Evolutionary conservation across 2,888 invertebrate genomes (phyloP).

Genomic region (Drosophila pseudotakahashii): DNA sequence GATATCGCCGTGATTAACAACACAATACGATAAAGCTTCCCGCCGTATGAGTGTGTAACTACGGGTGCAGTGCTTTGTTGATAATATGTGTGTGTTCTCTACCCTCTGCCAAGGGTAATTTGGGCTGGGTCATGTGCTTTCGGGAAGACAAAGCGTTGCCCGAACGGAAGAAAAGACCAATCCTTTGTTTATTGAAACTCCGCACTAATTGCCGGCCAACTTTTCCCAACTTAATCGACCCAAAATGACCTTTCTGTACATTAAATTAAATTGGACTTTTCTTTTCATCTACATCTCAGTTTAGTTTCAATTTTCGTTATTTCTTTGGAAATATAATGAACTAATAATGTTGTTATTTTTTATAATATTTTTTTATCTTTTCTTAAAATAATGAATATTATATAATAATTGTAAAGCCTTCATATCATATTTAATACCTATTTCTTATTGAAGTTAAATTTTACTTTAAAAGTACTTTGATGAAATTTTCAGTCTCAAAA

Average conservation of each 20-base stretch:
- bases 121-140: slow-evolving; percentile 9
- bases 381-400: too few species aligned
- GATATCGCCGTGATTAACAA: slow-evolving; percentile 44
- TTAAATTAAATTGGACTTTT: not conserved
- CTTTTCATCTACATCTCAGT: not conserved
- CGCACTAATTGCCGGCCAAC: slow-evolving; percentile 1
- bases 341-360: too few species aligned
- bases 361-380: too few species aligned
- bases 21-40: slow-evolving; percentile 42
- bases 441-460: too few species aligned
- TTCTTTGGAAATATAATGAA: too few species aligned
- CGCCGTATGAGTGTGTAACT: slow-evolving; percentile 9
- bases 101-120: slow-evolving; percentile 18
- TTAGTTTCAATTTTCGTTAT: not conserved
- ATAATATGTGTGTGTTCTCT: slow-evolving; percentile 17
- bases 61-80: slow-evolving; percentile 10
- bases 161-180: not conserved
- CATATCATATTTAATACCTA: too few species aligned
- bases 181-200: slow-evolving; percentile 7
- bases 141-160: slow-evolving; percentile 1
- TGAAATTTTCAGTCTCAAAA: too few species aligned
- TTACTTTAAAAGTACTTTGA: too few species aligned
- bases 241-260: not conserved
- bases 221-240: slow-evolving; percentile 5
- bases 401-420: too few species aligned